A percentile compares a stretch with the other conserved stretches of the same genome.
These are phyloP conservation scores for Indicator maculatus DNA, from an alignment of 2,113 vertebrate genomes.

Conservation along the genomic window DNA sequence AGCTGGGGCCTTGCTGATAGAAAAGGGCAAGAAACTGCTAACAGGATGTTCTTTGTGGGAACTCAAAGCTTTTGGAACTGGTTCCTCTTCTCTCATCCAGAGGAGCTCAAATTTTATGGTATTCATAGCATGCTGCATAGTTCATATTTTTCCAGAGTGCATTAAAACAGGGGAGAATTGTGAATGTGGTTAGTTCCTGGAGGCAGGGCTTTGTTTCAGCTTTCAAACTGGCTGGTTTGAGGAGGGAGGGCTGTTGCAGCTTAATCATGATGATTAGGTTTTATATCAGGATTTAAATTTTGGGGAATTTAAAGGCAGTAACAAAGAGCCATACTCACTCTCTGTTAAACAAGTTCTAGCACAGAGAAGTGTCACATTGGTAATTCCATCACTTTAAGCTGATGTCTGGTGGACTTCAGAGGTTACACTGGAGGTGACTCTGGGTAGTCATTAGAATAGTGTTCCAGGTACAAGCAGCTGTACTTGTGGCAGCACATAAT, in stretches of 20 bases:
- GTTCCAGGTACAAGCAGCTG: not conserved
- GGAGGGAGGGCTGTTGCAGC: not conserved
- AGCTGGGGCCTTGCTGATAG: constrained; percentile 33
- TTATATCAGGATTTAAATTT: not conserved
- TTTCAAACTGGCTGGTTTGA: not conserved
- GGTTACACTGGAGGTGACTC: not conserved
- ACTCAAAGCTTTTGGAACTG: constrained; percentile 51
- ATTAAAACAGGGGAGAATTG: constrained; percentile 11
- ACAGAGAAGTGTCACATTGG: not conserved
- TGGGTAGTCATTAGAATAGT: not conserved
- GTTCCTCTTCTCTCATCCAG: constrained; percentile 39
- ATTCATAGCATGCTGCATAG: constrained; percentile 32
- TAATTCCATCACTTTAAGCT: not conserved
- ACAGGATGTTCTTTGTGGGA: constrained; percentile 54
- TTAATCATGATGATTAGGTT: not conserved
- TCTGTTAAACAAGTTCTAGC: not conserved
- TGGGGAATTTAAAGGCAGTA: not conserved
- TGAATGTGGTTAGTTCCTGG: constrained; percentile 14
- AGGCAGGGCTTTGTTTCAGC: not conserved
- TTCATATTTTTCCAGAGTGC: constrained; percentile 28
- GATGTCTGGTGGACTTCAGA: not conserved
- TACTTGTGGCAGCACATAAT: not conserved
- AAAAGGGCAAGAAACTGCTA: constrained; percentile 32
- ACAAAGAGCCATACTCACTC: not conserved
- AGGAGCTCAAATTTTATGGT: constrained; percentile 63